These are phyloP conservation scores for Pica pica DNA, from an alignment of 2,113 vertebrate species.

Conservation along the genomic window DNA sequence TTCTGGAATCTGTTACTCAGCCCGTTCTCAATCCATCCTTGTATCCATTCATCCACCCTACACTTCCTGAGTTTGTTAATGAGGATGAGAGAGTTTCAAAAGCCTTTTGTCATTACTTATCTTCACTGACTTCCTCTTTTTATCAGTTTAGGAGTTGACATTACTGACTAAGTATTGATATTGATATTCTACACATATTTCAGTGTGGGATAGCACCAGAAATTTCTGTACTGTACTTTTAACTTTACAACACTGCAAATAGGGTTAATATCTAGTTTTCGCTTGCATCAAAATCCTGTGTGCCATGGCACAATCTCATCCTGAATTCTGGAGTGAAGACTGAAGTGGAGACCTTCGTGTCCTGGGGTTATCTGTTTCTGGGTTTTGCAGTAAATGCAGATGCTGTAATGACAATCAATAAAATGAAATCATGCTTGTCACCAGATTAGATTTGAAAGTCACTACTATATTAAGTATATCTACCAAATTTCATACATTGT, in stretches of 20 bases:
- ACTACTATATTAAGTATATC: neutral
- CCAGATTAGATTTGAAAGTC: neutral
- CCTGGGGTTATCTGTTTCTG: neutral
- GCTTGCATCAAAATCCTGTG: neutral
- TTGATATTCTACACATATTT: neutral
- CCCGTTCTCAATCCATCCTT: neutral
- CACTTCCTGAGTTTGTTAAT: neutral
- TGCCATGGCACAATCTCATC: neutral
- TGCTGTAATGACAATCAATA: neutral
- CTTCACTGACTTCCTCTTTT: neutral
- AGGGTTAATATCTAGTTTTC: neutral
- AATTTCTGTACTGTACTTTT: neutral
- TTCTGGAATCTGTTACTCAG: neutral
- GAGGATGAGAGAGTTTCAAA: neutral
- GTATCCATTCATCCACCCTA: no score
- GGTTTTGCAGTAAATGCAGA: neutral
- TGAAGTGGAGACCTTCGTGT: neutral
- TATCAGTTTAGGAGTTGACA: accelerated
- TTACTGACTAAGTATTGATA: neutral
- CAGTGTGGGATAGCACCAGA: neutral
- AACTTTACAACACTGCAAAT: neutral
- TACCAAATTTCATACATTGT: neutral
- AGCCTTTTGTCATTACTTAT: neutral
- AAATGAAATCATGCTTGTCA: neutral
- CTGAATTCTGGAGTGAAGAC: neutral